Evolutionary conservation across 2,888 invertebrate species (phyloP).

Genomic region (Drosophila barbarae): DNA sequence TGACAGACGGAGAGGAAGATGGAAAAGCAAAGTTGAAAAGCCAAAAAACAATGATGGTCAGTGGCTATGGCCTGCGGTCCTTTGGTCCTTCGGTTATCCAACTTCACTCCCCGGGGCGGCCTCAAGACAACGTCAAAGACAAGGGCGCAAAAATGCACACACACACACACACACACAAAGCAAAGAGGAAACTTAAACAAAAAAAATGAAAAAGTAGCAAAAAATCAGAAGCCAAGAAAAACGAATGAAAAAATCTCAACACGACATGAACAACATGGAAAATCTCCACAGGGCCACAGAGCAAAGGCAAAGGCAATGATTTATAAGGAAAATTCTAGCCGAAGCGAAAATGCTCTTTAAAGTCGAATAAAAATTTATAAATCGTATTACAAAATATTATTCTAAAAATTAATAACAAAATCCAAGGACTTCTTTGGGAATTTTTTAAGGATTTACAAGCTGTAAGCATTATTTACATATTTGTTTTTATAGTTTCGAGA

Average conservation of each 20-base stretch:
- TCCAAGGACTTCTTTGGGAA: too few species aligned
- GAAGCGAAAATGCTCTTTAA: slow-evolving; percentile 12
- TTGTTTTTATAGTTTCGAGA: too few species aligned
- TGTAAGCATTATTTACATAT: background rate
- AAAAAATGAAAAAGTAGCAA: background rate
- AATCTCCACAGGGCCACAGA: slow-evolving; percentile 18
- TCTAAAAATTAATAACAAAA: too few species aligned
- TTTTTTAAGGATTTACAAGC: background rate
- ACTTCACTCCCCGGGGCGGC: slow-evolving; percentile 18
- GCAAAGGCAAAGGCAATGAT: slow-evolving; percentile 7
- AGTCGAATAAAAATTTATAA: too few species aligned
- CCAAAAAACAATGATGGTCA: slow-evolving; percentile 69
- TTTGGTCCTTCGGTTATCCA: slow-evolving; percentile 15
- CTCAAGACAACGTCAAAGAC: slow-evolving; percentile 59
- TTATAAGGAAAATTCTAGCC: background rate
- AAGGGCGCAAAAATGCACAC: slow-evolving; percentile 23
- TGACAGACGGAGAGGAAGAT: background rate
- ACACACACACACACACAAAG: background rate
- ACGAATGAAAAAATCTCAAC: slow-evolving; percentile 40
- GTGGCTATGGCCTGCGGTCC: slow-evolving; percentile 38
- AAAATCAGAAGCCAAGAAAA: slow-evolving; percentile 17
- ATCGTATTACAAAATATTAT: background rate
- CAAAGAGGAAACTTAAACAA: background rate
- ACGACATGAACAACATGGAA: slow-evolving; percentile 51
- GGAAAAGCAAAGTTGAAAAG: slow-evolving; percentile 61